Base-by-base conservation (phyloP, 2,113 vertebrate genomes). In the Bubo bubo region DNA sequence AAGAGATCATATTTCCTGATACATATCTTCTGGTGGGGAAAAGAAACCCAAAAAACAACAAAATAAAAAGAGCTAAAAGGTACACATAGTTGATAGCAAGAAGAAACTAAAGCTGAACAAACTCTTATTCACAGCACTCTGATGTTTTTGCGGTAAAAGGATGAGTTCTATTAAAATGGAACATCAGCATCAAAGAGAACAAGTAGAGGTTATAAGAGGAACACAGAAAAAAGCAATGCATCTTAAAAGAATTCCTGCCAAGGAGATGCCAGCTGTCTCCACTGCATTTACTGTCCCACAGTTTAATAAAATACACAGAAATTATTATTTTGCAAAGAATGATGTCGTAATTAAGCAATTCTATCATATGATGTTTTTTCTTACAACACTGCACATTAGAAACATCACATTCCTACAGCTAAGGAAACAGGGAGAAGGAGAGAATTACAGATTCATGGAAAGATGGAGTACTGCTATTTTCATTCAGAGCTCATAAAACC, bases 281-380 rank as follows among this genome's bases (percentile, higher is more conserved):
- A 67, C 28, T 10, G 14, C n/a, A 37, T 39, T 74, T 34, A 5
- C 34, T 85, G 45, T 85, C 35, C 77, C 27, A 32, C 22, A 8
- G 30, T 19, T 91, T 56, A 71, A 82, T n/a, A 74, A 87, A 92
- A 88, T 23, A 67, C 14, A 6, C n/a, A 66, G 72, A 77, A 93
- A 90, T 75, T 60, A 77, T 71, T 94, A 50, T 82, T 88, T 88
- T 85, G 75, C 90, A 86, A 91, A 83, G 90, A 93, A 52, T 73
- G 20, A 88, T 84, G 60, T 58, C 77, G 41, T 56, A 75, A 92
- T 92, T 74, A 70, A 20, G 37, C 26, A 32, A 28, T 76, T 86
- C 53, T 80, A 35, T 84, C 72, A 66, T 34, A 45, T 3, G 2
- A 71, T 63, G n/a, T 21, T 86, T 84, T 74, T 86, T 77, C 76